Base-by-base conservation (phyloP, 2,888 invertebrate species). In the Drosophila basisetae region DNA sequence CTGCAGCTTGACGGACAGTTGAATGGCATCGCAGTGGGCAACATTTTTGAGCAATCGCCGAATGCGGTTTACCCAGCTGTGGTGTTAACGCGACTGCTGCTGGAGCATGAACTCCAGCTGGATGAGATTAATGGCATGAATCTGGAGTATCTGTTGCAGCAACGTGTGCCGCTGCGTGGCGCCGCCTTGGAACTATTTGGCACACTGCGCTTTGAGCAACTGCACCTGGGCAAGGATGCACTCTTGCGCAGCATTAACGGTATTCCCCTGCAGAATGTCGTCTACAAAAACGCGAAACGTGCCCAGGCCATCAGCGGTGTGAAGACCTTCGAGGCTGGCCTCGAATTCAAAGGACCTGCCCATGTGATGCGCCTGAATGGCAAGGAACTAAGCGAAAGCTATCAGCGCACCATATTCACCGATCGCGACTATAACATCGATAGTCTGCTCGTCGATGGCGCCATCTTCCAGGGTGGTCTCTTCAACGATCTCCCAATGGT, bases 101-200 rank as follows among this genome's bases (percentile, higher is more conserved):
- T 92, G 4, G 70, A 75, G 11, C 69, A 76, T 0, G 65, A 78
- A 4, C 74, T 93, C 16, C 62, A 59, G 18, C 53, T 93, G 31
- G 68, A 52, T 4, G 74, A 83, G 56, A 81, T 92, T 0, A 92
- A 93, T 56, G 79, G 82, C 28, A 88, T 91, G 91, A 80, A 67
- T 35, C 58, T 93, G 39, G 73, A 91, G 11, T 92, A 87, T 71
- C 78, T 93, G 37, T 71, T 93, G 2, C 75, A 83, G 31, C 85
- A 92, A 50, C 92, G 93, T 5, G 66, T 93, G 4, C 90, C 84
- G 0, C 78, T 91, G 13, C 62, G 76, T 0, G 91, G 92, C 5
- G 68, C 70, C 0, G 77, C 90, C 7, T 55, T 91, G 54, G 92
- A 93, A 55, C 75, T 92, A 0, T 91, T 91, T 31, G 93, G 93